A percentile compares a stretch with the other conserved stretches of the same genome.
Evolutionary conservation across 1,140 invertebrate genomes (phyloP).

Genomic region (Himalopsyche phryganea): DNA sequence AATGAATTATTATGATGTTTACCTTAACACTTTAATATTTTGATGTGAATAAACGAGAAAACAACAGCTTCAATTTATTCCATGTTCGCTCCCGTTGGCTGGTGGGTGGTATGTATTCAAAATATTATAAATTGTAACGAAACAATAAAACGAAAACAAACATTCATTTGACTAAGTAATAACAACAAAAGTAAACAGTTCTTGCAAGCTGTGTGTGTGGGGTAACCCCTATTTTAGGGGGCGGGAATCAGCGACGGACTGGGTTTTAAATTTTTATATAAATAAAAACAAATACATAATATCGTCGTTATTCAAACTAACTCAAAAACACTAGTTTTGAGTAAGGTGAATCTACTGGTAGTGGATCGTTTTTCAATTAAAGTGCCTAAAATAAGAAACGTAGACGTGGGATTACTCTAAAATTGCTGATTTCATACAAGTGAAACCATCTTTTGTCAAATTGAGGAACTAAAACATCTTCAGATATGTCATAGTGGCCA

Average conservation of each 20-base stretch:
- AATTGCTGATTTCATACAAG: too few species aligned
- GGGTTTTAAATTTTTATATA: background rate
- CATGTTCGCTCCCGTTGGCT: background rate
- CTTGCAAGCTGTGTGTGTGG: slow-evolving; percentile 4
- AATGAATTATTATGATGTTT: too few species aligned
- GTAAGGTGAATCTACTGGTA: background rate
- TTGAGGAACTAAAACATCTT: too few species aligned
- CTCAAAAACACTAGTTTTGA: background rate
- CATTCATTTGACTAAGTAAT: slow-evolving; percentile 34
- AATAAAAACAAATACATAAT: background rate
- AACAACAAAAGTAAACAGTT: slow-evolving; percentile 32
- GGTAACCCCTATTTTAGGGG: slow-evolving; percentile 4
- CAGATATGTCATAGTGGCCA: too few species aligned
- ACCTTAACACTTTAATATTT: too few species aligned
- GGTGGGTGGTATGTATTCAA: slow-evolving; percentile 9
- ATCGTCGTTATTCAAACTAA: background rate
- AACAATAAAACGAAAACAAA: slow-evolving; percentile 32
- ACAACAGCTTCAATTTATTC: too few species aligned
- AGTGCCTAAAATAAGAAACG: too few species aligned
- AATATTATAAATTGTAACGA: slow-evolving; percentile 31
- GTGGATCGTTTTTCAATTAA: background rate
- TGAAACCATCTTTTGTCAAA: too few species aligned
- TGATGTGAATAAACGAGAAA: too few species aligned
- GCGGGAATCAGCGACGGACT: background rate
- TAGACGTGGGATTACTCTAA: too few species aligned